These are phyloP conservation scores for Tympanuchus pallidicinctus DNA, from an alignment of 2,113 vertebrate genomes.

Conservation along the genomic window DNA sequence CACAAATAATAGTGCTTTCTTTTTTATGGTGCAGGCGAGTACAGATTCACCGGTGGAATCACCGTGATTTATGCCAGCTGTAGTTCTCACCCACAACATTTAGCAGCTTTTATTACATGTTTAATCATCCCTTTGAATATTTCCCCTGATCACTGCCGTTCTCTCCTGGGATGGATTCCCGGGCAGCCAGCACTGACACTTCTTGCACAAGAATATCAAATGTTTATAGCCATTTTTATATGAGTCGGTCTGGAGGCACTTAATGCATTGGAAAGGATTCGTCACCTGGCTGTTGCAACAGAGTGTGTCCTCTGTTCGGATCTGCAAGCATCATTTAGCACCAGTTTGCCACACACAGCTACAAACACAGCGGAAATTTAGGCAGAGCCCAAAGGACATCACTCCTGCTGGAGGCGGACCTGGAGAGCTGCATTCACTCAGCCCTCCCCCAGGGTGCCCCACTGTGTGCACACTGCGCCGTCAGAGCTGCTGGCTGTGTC, in stretches of 20 bases:
- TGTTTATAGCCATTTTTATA: conserved; percentile 29
- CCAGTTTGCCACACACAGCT: background rate
- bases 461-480: too few relatives aligned
- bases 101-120: conserved; percentile 37
- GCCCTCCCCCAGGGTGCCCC: background rate
- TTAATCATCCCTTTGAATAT: conserved; percentile 45
- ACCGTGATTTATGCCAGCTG: background rate
- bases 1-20: background rate
- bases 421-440: background rate
- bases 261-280: background rate
- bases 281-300: background rate
- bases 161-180: background rate
- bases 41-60: background rate
- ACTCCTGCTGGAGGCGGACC: rapidly evolving
- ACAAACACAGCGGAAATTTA: background rate
- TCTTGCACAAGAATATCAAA: conserved; percentile 15
- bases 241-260: background rate
- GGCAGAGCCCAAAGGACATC: background rate
- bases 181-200: conserved; percentile 9
- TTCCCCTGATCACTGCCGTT: conserved; percentile 58
- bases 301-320: rapidly evolving
- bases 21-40: background rate
- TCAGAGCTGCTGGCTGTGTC: too few relatives aligned
- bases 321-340: background rate
- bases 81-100: conserved; percentile 28